phyloP scores from a whole-genome alignment of 2,113 vertebrate species.

The Hymenochirus boettgeri region DNA sequence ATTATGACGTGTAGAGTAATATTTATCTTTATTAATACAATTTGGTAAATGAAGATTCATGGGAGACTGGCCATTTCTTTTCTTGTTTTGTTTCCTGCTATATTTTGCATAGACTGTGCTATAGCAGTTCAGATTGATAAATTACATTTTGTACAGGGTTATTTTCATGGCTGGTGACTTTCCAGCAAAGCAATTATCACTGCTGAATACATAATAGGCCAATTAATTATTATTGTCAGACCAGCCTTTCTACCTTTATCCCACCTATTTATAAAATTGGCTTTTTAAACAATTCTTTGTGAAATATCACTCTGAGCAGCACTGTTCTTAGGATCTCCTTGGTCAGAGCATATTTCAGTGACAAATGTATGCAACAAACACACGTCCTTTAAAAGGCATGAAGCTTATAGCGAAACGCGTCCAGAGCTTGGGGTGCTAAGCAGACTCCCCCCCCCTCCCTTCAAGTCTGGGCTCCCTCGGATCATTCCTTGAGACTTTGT shows the following conservation, averaged over 20 bases:
- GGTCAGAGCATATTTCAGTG: neutral
- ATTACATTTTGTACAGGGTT: slow-evolving; percentile 74
- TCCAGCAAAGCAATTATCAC: slow-evolving; percentile 99
- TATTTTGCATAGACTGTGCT: slow-evolving; percentile 46
- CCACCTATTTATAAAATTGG: slow-evolving; percentile 84
- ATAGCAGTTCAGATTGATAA: slow-evolving; percentile 76
- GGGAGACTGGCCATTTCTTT: too few relatives aligned
- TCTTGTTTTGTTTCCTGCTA: neutral
- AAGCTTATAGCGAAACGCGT: too few relatives aligned
- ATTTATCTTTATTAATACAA: too few relatives aligned
- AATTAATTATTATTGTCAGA: slow-evolving; percentile 99
- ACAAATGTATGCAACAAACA: slow-evolving; percentile 21
- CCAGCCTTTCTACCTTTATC: slow-evolving; percentile 87
- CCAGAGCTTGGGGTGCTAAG: too few relatives aligned
- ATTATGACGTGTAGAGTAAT: too few relatives aligned
- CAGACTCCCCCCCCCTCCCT: too few relatives aligned
- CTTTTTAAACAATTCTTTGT: slow-evolving; percentile 72
- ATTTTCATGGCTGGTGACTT: slow-evolving; percentile 94
- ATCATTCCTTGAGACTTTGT: too few relatives aligned
- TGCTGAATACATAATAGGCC: slow-evolving; percentile 97
- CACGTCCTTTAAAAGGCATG: too few relatives aligned
- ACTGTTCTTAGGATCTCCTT: slow-evolving; percentile 53
- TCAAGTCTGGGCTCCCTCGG: too few relatives aligned
- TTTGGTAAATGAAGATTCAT: too few relatives aligned
- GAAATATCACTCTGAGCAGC: slow-evolving; percentile 71